Conservation (phyloP, 2,888 invertebrate genomes). For the Allophyes oxyacanthae region DNA sequence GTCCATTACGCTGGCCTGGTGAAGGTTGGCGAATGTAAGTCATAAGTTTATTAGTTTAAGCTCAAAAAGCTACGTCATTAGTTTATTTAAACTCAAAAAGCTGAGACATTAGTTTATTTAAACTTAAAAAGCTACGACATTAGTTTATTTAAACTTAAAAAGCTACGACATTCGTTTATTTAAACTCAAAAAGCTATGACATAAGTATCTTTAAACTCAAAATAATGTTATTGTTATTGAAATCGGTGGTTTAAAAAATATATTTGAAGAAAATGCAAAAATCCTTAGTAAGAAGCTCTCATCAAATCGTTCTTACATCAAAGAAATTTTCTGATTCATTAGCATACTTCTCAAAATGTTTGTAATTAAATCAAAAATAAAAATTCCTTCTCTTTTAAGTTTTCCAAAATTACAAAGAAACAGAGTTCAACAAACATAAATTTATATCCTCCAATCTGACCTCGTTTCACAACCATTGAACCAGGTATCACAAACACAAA, state of each 20-base stretch:
- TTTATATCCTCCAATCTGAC: background rate
- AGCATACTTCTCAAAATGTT: background rate
- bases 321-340: background rate
- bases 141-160: too few species aligned
- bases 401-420: background rate
- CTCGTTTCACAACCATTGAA: background rate
- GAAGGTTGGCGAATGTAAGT: too few species aligned
- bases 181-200: too few species aligned
- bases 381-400: too few species aligned
- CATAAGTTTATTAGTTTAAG: too few species aligned
- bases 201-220: background rate
- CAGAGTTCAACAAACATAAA: background rate
- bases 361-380: background rate
- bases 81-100: too few species aligned
- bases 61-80: too few species aligned
- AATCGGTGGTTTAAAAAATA: background rate
- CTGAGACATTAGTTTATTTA: too few species aligned
- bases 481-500: slow-evolving; percentile 1
- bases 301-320: slow-evolving; percentile 1
- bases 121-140: too few species aligned
- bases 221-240: slow-evolving; percentile 2
- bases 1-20: too few species aligned
- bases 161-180: too few species aligned
- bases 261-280: background rate
- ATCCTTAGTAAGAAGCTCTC: background rate